Conservation (phyloP, 2,797 vertebrate species). For the Octomys mimax region DNA sequence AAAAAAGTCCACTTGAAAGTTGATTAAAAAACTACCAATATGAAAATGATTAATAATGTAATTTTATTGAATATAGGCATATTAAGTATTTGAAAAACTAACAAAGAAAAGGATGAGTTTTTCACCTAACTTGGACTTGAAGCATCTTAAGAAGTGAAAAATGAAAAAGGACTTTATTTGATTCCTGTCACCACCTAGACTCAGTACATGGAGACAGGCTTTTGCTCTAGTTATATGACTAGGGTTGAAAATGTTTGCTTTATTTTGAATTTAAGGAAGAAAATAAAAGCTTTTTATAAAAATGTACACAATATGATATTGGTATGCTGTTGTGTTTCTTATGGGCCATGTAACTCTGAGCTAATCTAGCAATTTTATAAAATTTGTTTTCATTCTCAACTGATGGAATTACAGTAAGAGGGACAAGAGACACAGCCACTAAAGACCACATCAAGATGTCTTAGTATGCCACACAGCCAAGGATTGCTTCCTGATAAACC, state of each 20-base stretch:
- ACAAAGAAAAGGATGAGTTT: conserved; percentile 22
- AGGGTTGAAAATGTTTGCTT: not conserved
- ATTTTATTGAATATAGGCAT: not conserved
- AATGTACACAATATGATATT: not conserved
- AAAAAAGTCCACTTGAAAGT: conserved; percentile 48
- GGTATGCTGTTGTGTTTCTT: not conserved
- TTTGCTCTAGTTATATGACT: not conserved
- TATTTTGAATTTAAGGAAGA: conserved; percentile 43
- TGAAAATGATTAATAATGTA: conserved; percentile 62
- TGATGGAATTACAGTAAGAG: not conserved
- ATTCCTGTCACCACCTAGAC: not conserved
- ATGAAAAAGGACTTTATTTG: not conserved
- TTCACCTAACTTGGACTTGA: conserved; percentile 27
- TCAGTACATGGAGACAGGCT: not conserved
- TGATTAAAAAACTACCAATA: conserved; percentile 56
- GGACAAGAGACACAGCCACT: not conserved
- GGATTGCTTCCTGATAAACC: not conserved
- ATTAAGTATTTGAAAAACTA: conserved; percentile 64
- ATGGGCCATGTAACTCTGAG: not conserved
- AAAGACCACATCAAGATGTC: no score
- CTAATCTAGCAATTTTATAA: not conserved
- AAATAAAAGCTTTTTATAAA: not conserved
- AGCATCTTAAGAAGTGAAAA: not conserved
- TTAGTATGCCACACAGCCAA: no score
- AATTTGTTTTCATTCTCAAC: not conserved